Conservation (phyloP, 1,140 invertebrate species). For the Drosophila jambulina region DNA sequence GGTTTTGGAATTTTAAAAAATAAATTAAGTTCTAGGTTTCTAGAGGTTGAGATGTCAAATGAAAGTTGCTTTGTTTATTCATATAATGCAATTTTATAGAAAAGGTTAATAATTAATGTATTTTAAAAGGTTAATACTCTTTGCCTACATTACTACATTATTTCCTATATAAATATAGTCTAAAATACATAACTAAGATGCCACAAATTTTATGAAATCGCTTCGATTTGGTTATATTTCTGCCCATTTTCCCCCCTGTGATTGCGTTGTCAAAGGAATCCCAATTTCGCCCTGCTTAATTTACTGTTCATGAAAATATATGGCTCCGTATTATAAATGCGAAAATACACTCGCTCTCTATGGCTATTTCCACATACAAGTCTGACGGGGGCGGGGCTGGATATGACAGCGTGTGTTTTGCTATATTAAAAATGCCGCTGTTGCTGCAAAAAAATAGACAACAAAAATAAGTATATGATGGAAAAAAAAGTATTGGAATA, state of each 20-base stretch:
- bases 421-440: slow-evolving; percentile 81
- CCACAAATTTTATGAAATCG: not conserved
- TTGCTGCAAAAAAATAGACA: slow-evolving; percentile 62
- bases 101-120: not conserved
- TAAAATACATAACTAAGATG: not conserved
- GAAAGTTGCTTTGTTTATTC: not conserved
- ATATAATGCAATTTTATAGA: too few relatives aligned
- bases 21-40: too few relatives aligned
- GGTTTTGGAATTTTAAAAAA: not conserved
- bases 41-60: not conserved
- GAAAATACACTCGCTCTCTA: slow-evolving; percentile 65
- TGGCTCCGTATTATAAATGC: slow-evolving; percentile 74
- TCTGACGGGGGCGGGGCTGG: slow-evolving; percentile 3
- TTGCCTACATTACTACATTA: not conserved
- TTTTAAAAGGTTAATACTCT: not conserved
- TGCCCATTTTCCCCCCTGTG: slow-evolving; percentile 3
- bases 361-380: slow-evolving; percentile 49
- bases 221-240: slow-evolving; percentile 1
- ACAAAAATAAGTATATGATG: slow-evolving; percentile 4
- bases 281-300: slow-evolving; percentile 50
- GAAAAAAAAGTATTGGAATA: slow-evolving; percentile 37
- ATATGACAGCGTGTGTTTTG: slow-evolving; percentile 65
- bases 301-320: slow-evolving; percentile 81
- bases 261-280: slow-evolving; percentile 25
- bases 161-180: not conserved